Evolutionary conservation across 1,140 invertebrate genomes (phyloP), one percentile per base, ranked within the genome.

Genomic region (Odontomachus brunneus): DNA sequence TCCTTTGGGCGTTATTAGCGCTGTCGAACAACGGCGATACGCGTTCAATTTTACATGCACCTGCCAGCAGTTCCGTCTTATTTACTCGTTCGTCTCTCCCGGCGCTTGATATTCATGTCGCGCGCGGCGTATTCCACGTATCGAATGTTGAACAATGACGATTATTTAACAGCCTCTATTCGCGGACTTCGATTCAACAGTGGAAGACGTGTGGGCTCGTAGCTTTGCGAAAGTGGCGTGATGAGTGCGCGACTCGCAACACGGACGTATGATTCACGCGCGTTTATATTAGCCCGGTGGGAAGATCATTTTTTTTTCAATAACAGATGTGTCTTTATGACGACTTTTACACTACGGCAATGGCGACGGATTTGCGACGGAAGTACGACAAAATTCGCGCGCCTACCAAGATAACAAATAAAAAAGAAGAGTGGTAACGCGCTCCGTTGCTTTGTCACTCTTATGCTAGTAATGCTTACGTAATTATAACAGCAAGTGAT

Each of bases 91-190:
- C 38, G 53, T 62, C 24, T 24, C 24, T 66, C 12, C 26, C 14
- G 29, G 38, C 62, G 24, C 59, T 75, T 63, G 63, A 63, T 63
- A 75, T 75, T 49, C 73, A 19, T 26, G 15, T 63, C 26, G 15
- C 19, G 26, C 60, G 3, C 15, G 44, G n/a, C 53, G 51, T n/a
- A 17, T 63, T 63, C 60, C 26, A 14, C 60, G 60, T 38, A 63
- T 63, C 29, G 26, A 63, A 63, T n/a, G n/a, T 38, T n/a, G 60
- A 33, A 80, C 65, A 80, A 80, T 80, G 51, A 48, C 22, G 65
- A 80, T 80, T 80, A 80, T 69, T 80, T 71, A 80, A 80, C 65
- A 71, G 33, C 29, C 17, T 22, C 17, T 48, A 22, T 57, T 71
- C 29, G 65, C 67, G 44, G 75, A 80, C 57, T 71, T 80, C 65